Evolutionary conservation across 2,888 invertebrate species (phyloP).

Genomic region (Prosapia bicincta): DNA sequence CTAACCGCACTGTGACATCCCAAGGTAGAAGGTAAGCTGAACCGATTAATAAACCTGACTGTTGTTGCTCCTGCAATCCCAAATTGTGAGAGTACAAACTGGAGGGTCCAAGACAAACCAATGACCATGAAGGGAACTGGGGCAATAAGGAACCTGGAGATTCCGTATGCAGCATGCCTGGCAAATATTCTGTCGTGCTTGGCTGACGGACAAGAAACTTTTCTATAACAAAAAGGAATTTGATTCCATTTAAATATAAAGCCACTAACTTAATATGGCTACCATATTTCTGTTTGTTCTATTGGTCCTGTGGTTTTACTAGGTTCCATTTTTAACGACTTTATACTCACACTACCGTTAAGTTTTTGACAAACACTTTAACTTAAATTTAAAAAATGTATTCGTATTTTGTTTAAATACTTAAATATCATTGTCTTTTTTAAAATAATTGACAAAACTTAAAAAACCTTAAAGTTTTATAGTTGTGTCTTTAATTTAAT

Average conservation of each 20-base stretch:
- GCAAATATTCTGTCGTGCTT: conserved; percentile 86
- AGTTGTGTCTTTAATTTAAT: too few species aligned
- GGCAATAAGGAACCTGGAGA: conserved; percentile 60
- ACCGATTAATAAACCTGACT: conserved; percentile 85
- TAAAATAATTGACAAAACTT: too few species aligned
- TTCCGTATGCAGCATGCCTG: conserved; percentile 82
- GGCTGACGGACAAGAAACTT: conserved; percentile 62
- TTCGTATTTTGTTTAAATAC: too few species aligned
- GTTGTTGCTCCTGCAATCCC: conserved; percentile 64
- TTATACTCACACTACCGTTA: too few species aligned
- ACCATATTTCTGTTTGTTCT: too few species aligned
- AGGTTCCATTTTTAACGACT: too few species aligned
- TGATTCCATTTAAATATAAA: conserved; percentile 42
- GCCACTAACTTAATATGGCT: conserved; percentile 5
- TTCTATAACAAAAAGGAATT: conserved; percentile 47
- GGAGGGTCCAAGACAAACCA: conserved; percentile 86
- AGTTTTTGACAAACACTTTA: too few species aligned
- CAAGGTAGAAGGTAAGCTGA: conserved; percentile 91
- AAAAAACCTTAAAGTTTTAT: too few species aligned
- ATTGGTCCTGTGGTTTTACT: too few species aligned
- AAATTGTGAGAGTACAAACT: conserved; percentile 85
- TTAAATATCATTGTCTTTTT: too few species aligned
- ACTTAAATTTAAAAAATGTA: too few species aligned
- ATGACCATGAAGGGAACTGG: conserved; percentile 50
- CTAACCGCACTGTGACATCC: conserved; percentile 72